phyloP scores from a whole-genome alignment of 2,113 vertebrate genomes.

The Dasyprocta punctata region DNA sequence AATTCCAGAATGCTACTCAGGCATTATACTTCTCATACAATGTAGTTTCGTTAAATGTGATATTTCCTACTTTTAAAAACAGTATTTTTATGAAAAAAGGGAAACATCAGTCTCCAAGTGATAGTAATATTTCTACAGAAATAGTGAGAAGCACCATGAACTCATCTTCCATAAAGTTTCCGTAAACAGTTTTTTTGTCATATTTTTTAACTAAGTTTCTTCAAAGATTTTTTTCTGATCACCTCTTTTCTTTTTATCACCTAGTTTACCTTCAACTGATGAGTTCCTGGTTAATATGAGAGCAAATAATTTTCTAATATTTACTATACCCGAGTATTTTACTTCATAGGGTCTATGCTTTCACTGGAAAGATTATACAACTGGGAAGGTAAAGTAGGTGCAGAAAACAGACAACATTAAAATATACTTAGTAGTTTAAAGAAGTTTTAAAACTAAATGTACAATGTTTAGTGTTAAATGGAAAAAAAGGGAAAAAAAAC shows the following conservation, averaged over 20 bases:
- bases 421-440: neutral
- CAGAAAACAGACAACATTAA: neutral
- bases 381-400: neutral
- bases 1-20: conserved; percentile 5
- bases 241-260: neutral
- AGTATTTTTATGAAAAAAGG: neutral
- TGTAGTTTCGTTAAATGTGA: neutral
- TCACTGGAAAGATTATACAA: neutral
- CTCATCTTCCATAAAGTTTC: neutral
- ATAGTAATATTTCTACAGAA: conserved; percentile 11
- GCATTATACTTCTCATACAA: neutral
- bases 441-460: neutral
- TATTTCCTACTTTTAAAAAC: neutral
- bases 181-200: neutral
- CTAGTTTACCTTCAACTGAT: conserved; percentile 10
- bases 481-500: neutral
- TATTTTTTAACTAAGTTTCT: neutral
- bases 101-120: neutral
- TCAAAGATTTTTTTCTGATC: conserved; percentile 33
- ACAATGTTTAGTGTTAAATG: neutral
- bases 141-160: neutral
- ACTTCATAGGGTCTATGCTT: neutral
- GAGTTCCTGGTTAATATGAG: neutral
- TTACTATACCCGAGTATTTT: neutral
- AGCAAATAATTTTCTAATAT: neutral